Evolutionary conservation across 2,113 vertebrate species (phyloP).

Genomic region (Cheilinus undulatus): DNA sequence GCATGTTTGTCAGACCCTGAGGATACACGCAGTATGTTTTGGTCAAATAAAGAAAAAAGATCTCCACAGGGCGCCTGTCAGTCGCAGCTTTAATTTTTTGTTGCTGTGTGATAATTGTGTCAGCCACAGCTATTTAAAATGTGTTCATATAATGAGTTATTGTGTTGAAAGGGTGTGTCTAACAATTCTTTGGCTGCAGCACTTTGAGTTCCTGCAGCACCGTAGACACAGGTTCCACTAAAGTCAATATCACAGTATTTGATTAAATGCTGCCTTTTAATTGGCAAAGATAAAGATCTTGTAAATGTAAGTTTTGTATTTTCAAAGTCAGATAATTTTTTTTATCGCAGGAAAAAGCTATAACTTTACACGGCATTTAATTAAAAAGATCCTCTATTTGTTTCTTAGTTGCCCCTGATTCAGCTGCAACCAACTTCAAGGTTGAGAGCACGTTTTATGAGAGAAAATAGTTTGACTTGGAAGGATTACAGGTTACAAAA

Average conservation of each 20-base stretch:
- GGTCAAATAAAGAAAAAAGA: background rate
- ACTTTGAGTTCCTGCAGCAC: background rate
- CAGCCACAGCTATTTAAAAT: conserved; percentile 4
- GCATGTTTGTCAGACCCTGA: background rate
- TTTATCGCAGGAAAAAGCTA: conserved; percentile 4
- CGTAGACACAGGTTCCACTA: background rate
- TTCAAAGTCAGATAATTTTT: background rate
- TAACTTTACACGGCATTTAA: background rate
- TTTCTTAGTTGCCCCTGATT: conserved; percentile 40
- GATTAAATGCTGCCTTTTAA: background rate
- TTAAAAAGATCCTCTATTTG: conserved; percentile 25
- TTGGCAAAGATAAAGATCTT: background rate
- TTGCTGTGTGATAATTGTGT: conserved; percentile 10
- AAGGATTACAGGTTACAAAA: conserved; percentile 13
- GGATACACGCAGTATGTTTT: background rate
- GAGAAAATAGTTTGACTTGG: conserved; percentile 25
- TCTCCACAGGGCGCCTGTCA: background rate
- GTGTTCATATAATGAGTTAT: background rate
- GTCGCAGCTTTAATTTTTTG: background rate
- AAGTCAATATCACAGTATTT: conserved; percentile 3
- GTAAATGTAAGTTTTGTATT: background rate
- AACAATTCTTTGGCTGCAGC: background rate
- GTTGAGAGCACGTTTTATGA: conserved; percentile 18
- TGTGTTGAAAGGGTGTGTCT: conserved; percentile 2
- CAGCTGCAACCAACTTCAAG: conserved; percentile 40